Evolutionary conservation across 2,888 invertebrate genomes (phyloP), one percentile per base, ranked within the genome.

Genomic region (Amiota mariae): DNA sequence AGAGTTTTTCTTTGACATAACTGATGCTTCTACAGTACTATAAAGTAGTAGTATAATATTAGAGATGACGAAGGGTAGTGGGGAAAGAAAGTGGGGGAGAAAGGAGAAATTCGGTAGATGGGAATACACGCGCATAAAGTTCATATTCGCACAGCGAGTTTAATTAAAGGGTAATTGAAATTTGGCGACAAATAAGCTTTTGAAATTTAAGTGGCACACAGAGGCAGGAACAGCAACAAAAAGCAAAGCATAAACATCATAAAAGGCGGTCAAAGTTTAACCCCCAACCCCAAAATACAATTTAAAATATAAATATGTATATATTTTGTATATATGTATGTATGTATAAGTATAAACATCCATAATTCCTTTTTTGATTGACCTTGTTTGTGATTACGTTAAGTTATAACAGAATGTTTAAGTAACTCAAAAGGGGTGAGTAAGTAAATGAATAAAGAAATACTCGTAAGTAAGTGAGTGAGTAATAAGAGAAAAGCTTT

Each of bases 91-190:
- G 6, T 36, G 36, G 36, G 36, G 6, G 36, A 6, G 6, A 36
- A 36, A 6, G 8, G 6, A 36, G 2, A 36, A 36, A 4, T 36
- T 36, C 6, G 6, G 36, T 6, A 2, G 8, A 36, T 36, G 36
- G 36, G 6, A 36, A 36, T 36, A 36, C 8, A 36, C 36, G 20
- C 59, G 54, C 54, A 54, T 48, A 54, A 68, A 68, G 67, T 68
- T 68, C 67, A 68, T 51, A 68, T 68, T 68, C 54, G 51, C 36
- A 36, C 51, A 68, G 67, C n/a, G 12, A 68, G 51, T 68, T 54
- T 68, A 68, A 68, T 68, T 68, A 68, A 68, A 68, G 67, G 67
- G 67, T 68, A 68, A 68, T 68, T 68, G 67, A 68, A 54, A 68
- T 68, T 68, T 68, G 67, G 67, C 67, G 67, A 68, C 67, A 68